A percentile compares a stretch with the other conserved stretches of the same genome.
Conservation (phyloP, 2,888 invertebrate genomes). For the Lamproptera curius region DNA sequence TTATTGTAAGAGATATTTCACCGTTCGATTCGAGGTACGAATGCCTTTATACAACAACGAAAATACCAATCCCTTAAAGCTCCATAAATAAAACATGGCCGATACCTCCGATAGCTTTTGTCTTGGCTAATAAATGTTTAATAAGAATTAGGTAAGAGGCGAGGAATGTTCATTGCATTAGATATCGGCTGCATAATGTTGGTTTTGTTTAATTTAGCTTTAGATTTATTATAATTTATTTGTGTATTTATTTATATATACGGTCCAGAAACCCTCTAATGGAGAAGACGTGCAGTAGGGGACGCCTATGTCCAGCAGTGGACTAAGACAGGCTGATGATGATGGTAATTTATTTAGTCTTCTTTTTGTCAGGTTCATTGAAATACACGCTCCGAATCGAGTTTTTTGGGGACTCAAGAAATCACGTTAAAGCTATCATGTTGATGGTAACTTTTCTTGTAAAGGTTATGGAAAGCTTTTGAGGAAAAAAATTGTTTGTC, state of each 20-base stretch:
- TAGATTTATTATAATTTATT: neutral
- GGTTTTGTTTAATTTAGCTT: slow-evolving; percentile 20
- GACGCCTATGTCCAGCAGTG: no score
- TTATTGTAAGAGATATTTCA: slow-evolving; percentile 8
- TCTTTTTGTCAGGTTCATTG: no score
- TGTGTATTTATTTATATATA: neutral
- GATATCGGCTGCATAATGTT: slow-evolving; percentile 62
- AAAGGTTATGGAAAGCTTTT: no score
- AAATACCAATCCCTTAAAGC: slow-evolving; percentile 66
- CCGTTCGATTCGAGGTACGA: slow-evolving; percentile 13
- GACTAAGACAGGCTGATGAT: no score
- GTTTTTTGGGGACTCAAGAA: no score
- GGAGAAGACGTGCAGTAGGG: no score
- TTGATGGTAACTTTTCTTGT: no score
- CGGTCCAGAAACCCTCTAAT: no score
- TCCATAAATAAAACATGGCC: slow-evolving; percentile 72
- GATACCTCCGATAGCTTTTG: slow-evolving; percentile 66
- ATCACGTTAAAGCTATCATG: no score
- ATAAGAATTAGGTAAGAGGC: slow-evolving; percentile 72
- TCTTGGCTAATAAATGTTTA: slow-evolving; percentile 76
- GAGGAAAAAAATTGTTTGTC: no score
- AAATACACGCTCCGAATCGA: no score
- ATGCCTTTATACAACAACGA: slow-evolving; percentile 35
- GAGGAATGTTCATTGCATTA: slow-evolving; percentile 59
- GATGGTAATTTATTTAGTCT: no score